Evolutionary conservation across 2,888 invertebrate species (phyloP).

Genomic region (Luffia ferchaultella): DNA sequence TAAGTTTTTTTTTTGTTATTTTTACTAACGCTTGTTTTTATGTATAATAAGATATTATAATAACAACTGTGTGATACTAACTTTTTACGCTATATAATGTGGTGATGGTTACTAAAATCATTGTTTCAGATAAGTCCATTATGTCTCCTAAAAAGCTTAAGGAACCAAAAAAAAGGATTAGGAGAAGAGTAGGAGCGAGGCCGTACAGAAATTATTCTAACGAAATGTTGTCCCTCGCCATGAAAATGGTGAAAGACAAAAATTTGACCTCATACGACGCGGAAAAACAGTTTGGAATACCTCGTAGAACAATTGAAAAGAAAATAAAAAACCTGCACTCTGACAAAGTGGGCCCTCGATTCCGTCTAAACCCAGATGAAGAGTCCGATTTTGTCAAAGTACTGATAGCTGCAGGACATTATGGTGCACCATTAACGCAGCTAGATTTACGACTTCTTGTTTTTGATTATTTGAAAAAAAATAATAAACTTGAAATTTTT

Average conservation of each 20-base stretch:
- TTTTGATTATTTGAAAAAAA: slow-evolving; percentile 12
- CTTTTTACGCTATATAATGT: too few relatives aligned
- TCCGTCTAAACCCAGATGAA: neutral
- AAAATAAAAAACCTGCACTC: slow-evolving; percentile 16
- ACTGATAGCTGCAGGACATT: slow-evolving; percentile 7
- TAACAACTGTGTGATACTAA: too few relatives aligned
- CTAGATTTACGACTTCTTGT: slow-evolving; percentile 13
- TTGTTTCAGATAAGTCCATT: too few relatives aligned
- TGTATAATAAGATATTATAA: too few relatives aligned
- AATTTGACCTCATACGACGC: slow-evolving; percentile 12
- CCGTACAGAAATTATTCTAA: slow-evolving; percentile 11
- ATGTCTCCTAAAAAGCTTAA: too few relatives aligned
- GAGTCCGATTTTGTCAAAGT: neutral
- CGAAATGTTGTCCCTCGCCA: slow-evolving; percentile 7
- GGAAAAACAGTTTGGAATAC: slow-evolving; percentile 14
- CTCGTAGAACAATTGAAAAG: slow-evolving; percentile 14
- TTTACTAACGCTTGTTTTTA: too few relatives aligned
- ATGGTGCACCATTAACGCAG: slow-evolving; percentile 9
- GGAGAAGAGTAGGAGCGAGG: neutral
- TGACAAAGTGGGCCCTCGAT: slow-evolving; percentile 7
- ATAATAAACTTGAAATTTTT: neutral
- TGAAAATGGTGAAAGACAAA: slow-evolving; percentile 9
- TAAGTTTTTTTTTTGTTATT: too few relatives aligned
- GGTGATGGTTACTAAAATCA: too few relatives aligned
- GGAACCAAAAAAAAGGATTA: neutral